Conservation (phyloP, 2,888 invertebrate genomes). For the Cheilosia pagana region DNA sequence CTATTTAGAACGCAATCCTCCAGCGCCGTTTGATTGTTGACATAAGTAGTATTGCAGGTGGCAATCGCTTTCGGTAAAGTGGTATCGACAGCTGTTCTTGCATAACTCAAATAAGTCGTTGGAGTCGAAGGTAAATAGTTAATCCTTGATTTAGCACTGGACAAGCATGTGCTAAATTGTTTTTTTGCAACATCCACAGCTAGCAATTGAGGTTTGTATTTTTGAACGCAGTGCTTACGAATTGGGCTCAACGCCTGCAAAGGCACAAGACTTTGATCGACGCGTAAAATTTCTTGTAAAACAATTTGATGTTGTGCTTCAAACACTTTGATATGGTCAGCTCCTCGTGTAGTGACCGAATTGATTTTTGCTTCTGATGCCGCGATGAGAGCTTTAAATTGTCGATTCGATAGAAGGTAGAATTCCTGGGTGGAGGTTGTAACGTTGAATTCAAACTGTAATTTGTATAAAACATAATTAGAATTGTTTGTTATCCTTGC, state of each 20-base stretch:
- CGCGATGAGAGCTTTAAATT: conserved; percentile 6
- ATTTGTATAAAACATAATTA: not conserved
- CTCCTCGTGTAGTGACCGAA: conserved; percentile 8
- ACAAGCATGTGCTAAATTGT: conserved; percentile 3
- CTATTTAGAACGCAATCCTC: conserved; percentile 11
- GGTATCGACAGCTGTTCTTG: not conserved
- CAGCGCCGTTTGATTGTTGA: conserved; percentile 1
- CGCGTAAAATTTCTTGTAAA: conserved; percentile 23
- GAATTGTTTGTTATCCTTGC: not conserved
- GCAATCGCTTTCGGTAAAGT: conserved; percentile 6
- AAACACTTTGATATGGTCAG: conserved; percentile 8
- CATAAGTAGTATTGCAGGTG: conserved; percentile 10
- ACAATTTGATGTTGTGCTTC: conserved; percentile 14
- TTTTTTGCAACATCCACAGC: not conserved
- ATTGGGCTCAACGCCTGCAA: conserved; percentile 8
- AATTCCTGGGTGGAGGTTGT: conserved; percentile 18
- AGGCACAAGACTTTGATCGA: conserved; percentile 14
- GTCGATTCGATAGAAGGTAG: not conserved
- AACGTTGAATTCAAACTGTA: not conserved
- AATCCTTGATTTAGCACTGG: not conserved
- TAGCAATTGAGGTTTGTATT: conserved; percentile 3
- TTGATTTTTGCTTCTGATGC: conserved; percentile 1
- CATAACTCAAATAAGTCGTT: not conserved
- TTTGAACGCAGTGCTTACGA: conserved; percentile 28
- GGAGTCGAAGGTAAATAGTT: not conserved